Percentiles rank a stretch among this genome's conserved stretches.
Conservation (phyloP, 2,888 invertebrate genomes). For the Dicroscelio sp. region DNA sequence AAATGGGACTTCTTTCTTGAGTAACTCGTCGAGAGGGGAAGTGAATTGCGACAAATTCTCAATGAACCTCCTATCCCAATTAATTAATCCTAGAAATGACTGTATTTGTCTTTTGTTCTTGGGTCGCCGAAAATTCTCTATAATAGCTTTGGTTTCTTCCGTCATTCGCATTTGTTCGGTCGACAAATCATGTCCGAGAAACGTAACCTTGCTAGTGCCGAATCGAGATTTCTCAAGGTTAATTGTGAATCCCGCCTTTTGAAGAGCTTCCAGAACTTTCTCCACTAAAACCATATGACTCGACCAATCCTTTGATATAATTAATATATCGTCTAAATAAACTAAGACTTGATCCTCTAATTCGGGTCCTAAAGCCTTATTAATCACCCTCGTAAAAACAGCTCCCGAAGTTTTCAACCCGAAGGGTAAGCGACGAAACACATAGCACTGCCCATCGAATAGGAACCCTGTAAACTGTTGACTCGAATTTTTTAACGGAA, state of each 20-base stretch:
- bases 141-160: neutral
- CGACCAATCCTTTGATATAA: neutral
- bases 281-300: neutral
- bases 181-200: neutral
- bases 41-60: neutral
- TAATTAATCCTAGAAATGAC: constrained; percentile 11
- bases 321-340: constrained; percentile 1
- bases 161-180: neutral
- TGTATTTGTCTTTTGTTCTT: neutral
- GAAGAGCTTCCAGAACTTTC: neutral
- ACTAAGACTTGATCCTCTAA: no score
- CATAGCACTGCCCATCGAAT: neutral
- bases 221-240: constrained; percentile 1
- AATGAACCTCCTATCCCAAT: neutral
- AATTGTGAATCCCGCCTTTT: neutral
- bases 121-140: neutral
- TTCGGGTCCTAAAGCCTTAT: neutral
- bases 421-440: neutral
- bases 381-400: neutral
- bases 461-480: neutral
- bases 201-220: neutral
- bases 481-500: neutral
- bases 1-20: no score
- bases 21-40: neutral
- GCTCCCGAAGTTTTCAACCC: neutral